phyloP scores from a whole-genome alignment of 2,113 vertebrate species.

The Nansenia antarctica region DNA sequence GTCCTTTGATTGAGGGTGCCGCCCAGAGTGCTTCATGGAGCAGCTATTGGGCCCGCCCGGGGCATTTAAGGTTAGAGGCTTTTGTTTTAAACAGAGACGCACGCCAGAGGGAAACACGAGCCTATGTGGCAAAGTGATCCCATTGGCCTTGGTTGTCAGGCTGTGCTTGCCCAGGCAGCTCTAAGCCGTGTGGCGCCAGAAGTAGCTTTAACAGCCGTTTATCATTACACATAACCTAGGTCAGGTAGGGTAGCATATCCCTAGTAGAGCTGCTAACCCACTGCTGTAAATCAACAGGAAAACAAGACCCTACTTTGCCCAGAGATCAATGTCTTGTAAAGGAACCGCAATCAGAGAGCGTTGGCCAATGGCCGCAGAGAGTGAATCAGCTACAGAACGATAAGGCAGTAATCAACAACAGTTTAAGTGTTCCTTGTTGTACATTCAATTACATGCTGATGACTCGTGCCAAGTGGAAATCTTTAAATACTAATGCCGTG shows the following conservation, averaged over 20 bases:
- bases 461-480: slow-evolving; percentile 78
- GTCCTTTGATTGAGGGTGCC: slow-evolving; percentile 57
- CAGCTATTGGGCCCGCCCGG: slow-evolving; percentile 26
- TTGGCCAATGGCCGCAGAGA: slow-evolving; percentile 74
- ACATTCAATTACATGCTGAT: slow-evolving; percentile 82
- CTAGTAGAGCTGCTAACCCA: slow-evolving; percentile 75
- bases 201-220: slow-evolving; percentile 67
- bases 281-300: slow-evolving; percentile 82
- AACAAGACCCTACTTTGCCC: slow-evolving; percentile 79
- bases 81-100: slow-evolving; percentile 65
- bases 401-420: slow-evolving; percentile 84
- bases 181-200: slow-evolving; percentile 50
- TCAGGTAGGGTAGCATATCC: slow-evolving; percentile 78
- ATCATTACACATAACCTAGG: slow-evolving; percentile 70
- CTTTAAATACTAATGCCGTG: slow-evolving; percentile 86
- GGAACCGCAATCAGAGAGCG: slow-evolving; percentile 81
- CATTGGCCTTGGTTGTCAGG: slow-evolving; percentile 67
- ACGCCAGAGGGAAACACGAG: slow-evolving; percentile 65
- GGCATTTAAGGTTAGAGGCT: slow-evolving; percentile 49
- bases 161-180: slow-evolving; percentile 55
- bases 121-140: slow-evolving; percentile 35
- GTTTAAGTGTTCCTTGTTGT: slow-evolving; percentile 81
- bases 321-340: slow-evolving; percentile 85
- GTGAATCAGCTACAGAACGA: slow-evolving; percentile 76
- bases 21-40: slow-evolving; percentile 23